Percentiles rank a stretch among this genome's conserved stretches.
phyloP scores from a whole-genome alignment of 1,140 invertebrate genomes.

The Eriosoma lanigerum region DNA sequence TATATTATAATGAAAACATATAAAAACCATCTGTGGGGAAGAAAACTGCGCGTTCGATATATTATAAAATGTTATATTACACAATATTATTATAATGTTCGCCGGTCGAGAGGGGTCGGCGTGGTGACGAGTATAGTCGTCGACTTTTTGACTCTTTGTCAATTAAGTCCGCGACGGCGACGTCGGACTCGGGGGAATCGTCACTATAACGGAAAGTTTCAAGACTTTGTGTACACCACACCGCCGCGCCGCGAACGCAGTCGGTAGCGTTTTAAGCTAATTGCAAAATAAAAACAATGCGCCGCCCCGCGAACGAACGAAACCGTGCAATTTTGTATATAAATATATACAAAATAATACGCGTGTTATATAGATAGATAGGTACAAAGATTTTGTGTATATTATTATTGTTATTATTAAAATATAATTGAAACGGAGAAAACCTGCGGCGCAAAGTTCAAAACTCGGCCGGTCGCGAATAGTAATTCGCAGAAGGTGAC shows the following conservation, averaged over 20 bases:
- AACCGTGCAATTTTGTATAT: background rate
- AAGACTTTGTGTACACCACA: background rate
- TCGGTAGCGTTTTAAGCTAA: constrained; percentile 24
- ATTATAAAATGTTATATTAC: background rate
- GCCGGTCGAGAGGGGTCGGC: background rate
- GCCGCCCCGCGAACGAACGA: background rate
- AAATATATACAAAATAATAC: background rate
- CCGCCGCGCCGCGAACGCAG: too few species aligned
- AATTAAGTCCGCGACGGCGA: background rate
- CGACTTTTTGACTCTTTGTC: constrained; percentile 36
- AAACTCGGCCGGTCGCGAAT: constrained; percentile 32
- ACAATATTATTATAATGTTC: background rate
- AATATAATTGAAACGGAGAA: constrained; percentile 35
- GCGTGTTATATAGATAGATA: background rate
- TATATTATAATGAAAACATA: constrained; percentile 27
- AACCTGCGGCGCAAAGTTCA: constrained; percentile 41
- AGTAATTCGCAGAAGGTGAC: constrained; percentile 23
- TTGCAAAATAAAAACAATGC: constrained; percentile 33
- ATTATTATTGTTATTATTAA: constrained; percentile 31
- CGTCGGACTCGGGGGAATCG: constrained; percentile 13
- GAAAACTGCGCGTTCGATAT: background rate
- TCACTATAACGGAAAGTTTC: background rate
- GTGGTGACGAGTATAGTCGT: background rate
- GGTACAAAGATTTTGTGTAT: background rate
- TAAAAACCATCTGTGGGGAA: constrained; percentile 35